Evolutionary conservation across 1,140 invertebrate species (phyloP).

Genomic region (Platyura marginata): DNA sequence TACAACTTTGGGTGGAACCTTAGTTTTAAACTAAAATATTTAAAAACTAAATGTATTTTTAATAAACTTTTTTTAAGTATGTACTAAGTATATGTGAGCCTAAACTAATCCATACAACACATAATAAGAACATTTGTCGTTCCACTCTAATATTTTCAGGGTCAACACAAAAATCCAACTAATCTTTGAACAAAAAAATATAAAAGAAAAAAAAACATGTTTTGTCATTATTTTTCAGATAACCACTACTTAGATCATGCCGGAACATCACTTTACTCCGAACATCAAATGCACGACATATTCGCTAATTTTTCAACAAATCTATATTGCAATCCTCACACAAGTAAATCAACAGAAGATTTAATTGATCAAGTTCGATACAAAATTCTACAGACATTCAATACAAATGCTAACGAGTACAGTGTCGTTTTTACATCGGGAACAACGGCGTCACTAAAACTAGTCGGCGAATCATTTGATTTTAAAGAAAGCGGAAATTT

Average conservation of each 20-base stretch:
- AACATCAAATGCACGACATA: slow-evolving; percentile 49
- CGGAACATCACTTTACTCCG: slow-evolving; percentile 67
- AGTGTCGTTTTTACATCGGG: slow-evolving; percentile 81
- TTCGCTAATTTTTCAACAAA: slow-evolving; percentile 42
- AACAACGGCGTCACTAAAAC: slow-evolving; percentile 65
- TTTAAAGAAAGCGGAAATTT: slow-evolving; percentile 43
- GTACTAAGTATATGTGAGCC: too few relatives aligned
- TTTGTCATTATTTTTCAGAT: slow-evolving; percentile 29
- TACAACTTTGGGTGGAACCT: too few relatives aligned
- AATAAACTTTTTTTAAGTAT: too few relatives aligned
- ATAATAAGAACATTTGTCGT: too few relatives aligned
- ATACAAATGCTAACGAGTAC: slow-evolving; percentile 63
- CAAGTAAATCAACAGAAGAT: slow-evolving; percentile 57
- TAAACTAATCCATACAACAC: too few relatives aligned
- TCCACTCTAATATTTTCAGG: too few relatives aligned
- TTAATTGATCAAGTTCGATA: slow-evolving; percentile 62
- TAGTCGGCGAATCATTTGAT: slow-evolving; percentile 65
- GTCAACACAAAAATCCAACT: too few relatives aligned
- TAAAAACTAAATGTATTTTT: too few relatives aligned
- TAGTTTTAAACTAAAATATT: too few relatives aligned
- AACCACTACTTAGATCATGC: slow-evolving; percentile 80
- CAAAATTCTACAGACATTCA: slow-evolving; percentile 70
- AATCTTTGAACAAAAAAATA: too few relatives aligned
- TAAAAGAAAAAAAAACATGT: too few relatives aligned
- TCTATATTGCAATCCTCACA: slow-evolving; percentile 80